Base-by-base conservation (phyloP, 2,113 vertebrate genomes). In the Pseudorectes ferrugineus region DNA sequence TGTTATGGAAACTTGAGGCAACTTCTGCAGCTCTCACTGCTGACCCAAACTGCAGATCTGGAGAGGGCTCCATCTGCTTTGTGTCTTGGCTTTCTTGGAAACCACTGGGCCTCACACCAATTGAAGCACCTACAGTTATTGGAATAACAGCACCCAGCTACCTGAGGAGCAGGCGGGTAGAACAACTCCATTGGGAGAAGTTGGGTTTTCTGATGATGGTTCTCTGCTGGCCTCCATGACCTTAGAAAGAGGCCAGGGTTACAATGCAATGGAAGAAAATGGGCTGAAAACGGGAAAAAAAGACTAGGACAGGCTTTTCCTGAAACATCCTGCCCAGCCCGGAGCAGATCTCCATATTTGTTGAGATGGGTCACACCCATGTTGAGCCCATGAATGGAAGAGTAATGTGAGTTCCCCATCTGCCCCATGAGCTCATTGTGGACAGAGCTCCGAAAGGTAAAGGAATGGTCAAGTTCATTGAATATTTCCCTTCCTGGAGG, bases 331-430 rank as follows among this genome's bases (percentile, higher is more conserved):
- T 33, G 6, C 46, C 61, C 55, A 61, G 22, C 16, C 65, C 55
- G 52, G 54, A 43, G 23, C 15, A 76, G 16, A 19, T 63, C 21
- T 79, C 35, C 52, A 2, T 57, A 5, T 73, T 70, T 40, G 12
- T 78, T 40, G 68, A 81, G 52, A n/a, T 51, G 21, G 38, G 11
- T 36, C 23, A 33, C 2, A 0, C 36, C 26, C 10, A 22, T 14
- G 18, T 11, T 0, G 2, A 87, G 24, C 17, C 33, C 28, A 23
- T 35, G 42, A 88, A 45, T 2, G 3, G 2, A 74, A 91, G 40
- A 79, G 40, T 25, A 63, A 22, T 0, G 0, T 12, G 43, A 75
- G 29, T 2, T 67, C 81, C 28, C 16, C 9, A 1, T 72, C 28
- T 59, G 15, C 35, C 14, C 31, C 55, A 14, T 52, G 19, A 82